Evolutionary conservation across 1,140 invertebrate genomes (phyloP).

Genomic region (Forficula auricularia): DNA sequence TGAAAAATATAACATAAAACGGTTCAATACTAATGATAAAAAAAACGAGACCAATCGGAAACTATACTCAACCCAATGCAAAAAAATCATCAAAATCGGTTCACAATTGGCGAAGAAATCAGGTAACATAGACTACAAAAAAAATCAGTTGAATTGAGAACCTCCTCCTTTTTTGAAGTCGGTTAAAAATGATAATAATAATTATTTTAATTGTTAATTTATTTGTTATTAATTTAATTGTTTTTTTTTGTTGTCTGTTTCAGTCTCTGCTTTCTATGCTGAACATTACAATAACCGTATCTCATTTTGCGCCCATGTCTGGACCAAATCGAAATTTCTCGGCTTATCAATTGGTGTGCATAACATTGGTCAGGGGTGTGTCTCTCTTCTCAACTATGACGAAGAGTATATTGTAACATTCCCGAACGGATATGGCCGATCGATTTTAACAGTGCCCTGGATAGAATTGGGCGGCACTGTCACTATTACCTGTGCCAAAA

Average conservation of each 20-base stretch:
- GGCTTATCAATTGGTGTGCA: slow-evolving; percentile 86
- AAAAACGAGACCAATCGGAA: no score
- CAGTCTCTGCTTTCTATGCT: slow-evolving; percentile 92
- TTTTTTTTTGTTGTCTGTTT: slow-evolving; percentile 12
- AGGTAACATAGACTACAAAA: no score
- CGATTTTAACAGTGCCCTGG: slow-evolving; percentile 90
- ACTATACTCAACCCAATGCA: no score
- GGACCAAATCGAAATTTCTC: slow-evolving; percentile 95
- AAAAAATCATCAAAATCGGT: no score
- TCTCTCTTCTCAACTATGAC: slow-evolving; percentile 62
- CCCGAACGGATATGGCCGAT: slow-evolving; percentile 89
- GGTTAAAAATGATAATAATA: no score
- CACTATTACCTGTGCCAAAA: slow-evolving; percentile 72
- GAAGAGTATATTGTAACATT: slow-evolving; percentile 90
- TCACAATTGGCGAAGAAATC: no score
- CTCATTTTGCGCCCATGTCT: slow-evolving; percentile 83
- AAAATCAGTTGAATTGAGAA: no score
- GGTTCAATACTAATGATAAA: no score
- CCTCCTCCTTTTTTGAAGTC: no score
- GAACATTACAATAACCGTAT: slow-evolving; percentile 82
- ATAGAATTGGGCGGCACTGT: slow-evolving; percentile 87
- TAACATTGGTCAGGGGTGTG: slow-evolving; percentile 65
- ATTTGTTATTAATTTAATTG: background rate
- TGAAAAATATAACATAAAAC: no score
- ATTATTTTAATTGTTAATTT: no score